Evolutionary conservation across 2,888 invertebrate species (phyloP).

Genomic region (Meloe dianella): DNA sequence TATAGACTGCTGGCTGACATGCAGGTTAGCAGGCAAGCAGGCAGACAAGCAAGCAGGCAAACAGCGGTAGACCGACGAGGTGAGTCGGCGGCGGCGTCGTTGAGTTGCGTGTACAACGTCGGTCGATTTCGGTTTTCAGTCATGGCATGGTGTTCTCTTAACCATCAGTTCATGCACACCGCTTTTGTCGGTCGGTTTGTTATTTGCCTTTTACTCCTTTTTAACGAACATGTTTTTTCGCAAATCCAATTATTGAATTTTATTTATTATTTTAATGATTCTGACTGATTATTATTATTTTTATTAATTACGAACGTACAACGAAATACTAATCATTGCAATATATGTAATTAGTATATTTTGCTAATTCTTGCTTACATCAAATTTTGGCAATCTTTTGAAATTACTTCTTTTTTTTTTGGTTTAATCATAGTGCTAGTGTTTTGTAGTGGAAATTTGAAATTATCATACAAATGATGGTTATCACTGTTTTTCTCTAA

Average conservation of each 20-base stretch:
- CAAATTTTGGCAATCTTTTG: conserved; percentile 24
- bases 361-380: conserved; percentile 30
- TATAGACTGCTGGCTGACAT: too few relatives aligned
- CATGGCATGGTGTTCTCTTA: conserved; percentile 50
- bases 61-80: conserved; percentile 2
- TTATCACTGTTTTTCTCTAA: background rate
- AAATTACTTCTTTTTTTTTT: background rate
- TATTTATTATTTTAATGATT: conserved; percentile 32
- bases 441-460: background rate
- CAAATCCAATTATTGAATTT: conserved; percentile 38
- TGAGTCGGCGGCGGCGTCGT: conserved; percentile 19
- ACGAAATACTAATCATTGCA: background rate
- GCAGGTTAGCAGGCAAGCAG: background rate
- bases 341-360: background rate
- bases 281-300: conserved; percentile 34
- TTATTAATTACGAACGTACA: conserved; percentile 17
- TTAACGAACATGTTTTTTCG: conserved; percentile 29
- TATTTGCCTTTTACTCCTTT: conserved; percentile 13
- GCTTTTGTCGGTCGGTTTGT: conserved; percentile 34
- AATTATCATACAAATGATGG: background rate
- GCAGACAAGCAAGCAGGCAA: background rate
- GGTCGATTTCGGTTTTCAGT: conserved; percentile 50
- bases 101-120: conserved; percentile 33
- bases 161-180: conserved; percentile 51
- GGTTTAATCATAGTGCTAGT: background rate